Conservation (phyloP, 2,113 vertebrate species). For the Ailuropoda melanoleuca region DNA sequence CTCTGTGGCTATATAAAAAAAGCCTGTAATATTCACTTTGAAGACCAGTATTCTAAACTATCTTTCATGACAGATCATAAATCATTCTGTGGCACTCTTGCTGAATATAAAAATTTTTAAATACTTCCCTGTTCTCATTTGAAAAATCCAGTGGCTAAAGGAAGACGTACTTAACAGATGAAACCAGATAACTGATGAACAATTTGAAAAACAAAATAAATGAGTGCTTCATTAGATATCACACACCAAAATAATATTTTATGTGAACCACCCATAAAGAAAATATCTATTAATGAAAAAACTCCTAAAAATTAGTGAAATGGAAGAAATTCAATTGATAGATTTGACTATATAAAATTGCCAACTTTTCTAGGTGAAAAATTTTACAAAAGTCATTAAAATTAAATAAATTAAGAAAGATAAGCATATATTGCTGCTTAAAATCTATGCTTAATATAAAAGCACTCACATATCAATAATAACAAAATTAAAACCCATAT, state of each 20-base stretch:
- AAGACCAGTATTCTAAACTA: not conserved
- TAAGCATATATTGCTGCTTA: not conserved
- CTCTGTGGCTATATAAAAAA: too few species aligned
- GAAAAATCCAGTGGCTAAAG: not conserved
- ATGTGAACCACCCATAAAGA: not conserved
- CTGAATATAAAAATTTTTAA: not conserved
- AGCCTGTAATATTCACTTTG: not conserved
- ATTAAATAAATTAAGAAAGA: not conserved
- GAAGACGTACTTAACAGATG: not conserved
- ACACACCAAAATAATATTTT: constrained; percentile 11
- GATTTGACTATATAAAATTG: not conserved
- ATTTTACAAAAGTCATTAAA: not conserved
- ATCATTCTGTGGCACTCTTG: not conserved
- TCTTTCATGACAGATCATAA: not conserved
- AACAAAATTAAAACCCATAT: not conserved
- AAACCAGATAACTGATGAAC: not conserved
- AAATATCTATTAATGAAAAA: not conserved
- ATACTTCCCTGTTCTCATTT: not conserved
- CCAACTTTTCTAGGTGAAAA: not conserved
- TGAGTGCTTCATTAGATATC: not conserved
- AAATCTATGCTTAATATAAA: not conserved
- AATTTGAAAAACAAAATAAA: not conserved
- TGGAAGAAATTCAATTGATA: not conserved
- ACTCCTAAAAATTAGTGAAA: not conserved
- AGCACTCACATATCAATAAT: not conserved